Conservation (phyloP, 1,140 invertebrate species). For the Eurosta solidaginis region DNA sequence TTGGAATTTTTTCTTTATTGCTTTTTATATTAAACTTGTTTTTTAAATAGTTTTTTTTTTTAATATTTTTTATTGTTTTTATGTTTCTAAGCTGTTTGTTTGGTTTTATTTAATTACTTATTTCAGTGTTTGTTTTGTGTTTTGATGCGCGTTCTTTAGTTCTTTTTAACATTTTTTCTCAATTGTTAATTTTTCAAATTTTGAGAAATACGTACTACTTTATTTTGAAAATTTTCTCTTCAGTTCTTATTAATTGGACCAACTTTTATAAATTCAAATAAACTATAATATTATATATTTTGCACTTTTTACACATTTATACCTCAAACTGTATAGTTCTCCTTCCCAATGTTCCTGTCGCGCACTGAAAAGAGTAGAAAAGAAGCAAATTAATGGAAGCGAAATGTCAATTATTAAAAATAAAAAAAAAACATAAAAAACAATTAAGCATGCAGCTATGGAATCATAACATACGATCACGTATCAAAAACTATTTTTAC, state of each 20-base stretch:
- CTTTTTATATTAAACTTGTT: no score
- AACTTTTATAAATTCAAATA: neutral
- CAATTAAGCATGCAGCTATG: no score
- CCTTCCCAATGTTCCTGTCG: slow-evolving; percentile 7
- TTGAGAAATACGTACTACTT: neutral
- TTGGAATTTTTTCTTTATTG: no score
- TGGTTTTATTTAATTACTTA: neutral
- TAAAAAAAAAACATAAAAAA: neutral
- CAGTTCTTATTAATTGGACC: neutral
- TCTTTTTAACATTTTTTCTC: neutral
- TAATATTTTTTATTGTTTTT: neutral
- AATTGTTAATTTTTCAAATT: neutral
- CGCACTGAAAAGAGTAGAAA: slow-evolving; percentile 6
- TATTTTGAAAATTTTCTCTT: neutral
- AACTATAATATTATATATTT: neutral
- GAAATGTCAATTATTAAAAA: neutral
- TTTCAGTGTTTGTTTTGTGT: neutral
- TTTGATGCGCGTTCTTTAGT: neutral
- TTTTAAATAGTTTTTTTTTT: no score
- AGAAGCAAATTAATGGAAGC: neutral
- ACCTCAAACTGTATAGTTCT: neutral
- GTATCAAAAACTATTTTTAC: no score
- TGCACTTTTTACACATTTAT: neutral
- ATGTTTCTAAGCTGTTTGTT: neutral
- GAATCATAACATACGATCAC: no score